Evolutionary conservation across 2,888 invertebrate species (phyloP).

Genomic region (Pecten maximus): DNA sequence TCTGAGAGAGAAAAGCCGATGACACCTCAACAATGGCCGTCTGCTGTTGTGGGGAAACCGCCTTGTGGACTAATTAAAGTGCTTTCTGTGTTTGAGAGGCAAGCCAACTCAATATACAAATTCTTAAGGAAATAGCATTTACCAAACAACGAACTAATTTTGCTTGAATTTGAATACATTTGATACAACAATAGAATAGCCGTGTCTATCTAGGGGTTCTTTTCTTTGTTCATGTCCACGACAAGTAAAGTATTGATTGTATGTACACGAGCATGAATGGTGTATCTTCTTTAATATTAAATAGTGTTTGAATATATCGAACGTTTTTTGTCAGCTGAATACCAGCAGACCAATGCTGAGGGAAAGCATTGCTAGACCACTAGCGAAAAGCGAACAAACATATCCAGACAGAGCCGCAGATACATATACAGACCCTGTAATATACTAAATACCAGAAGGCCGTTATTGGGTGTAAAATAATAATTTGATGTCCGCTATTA

Average conservation of each 20-base stretch:
- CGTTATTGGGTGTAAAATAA: too few species aligned
- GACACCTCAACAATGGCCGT: not conserved
- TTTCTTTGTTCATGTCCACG: not conserved
- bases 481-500: too few species aligned
- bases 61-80: not conserved
- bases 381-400: too few species aligned
- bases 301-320: not conserved
- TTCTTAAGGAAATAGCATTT: not conserved
- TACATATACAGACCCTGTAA: too few species aligned
- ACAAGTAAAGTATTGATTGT: not conserved
- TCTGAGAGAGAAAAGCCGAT: not conserved
- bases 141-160: constrained; percentile 15
- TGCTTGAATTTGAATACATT: constrained; percentile 14
- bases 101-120: not conserved
- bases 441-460: too few species aligned
- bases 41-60: not conserved
- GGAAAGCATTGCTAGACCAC: too few species aligned
- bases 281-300: not conserved
- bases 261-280: not conserved
- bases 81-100: not conserved
- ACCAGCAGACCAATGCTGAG: not conserved
- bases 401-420: too few species aligned
- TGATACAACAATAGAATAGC: not conserved
- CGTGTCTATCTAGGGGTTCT: not conserved
- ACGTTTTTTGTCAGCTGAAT: not conserved